Percentiles rank a stretch among this genome's conserved stretches.
Evolutionary conservation across 2,888 invertebrate species (phyloP).

Genomic region (Acrobasis repandana): DNA sequence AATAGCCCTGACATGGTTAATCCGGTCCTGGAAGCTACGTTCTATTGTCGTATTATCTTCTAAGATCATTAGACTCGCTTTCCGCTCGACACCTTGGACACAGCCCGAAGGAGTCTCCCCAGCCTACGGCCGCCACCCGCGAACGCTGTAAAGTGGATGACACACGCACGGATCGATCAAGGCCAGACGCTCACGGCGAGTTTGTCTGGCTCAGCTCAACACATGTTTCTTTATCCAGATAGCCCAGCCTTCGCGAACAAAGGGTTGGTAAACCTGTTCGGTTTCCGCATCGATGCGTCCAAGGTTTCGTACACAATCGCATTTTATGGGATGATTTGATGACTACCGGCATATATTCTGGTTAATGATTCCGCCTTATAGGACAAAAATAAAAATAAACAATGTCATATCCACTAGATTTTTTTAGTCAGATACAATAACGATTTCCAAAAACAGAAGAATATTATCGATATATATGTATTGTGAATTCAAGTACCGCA

Average conservation of each 20-base stretch:
- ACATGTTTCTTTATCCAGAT: constrained; percentile 21
- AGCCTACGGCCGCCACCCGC: constrained; percentile 40
- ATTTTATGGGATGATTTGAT: background rate
- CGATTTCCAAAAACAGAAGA: no score
- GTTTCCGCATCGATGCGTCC: constrained; percentile 8
- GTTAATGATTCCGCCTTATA: background rate
- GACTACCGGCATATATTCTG: background rate
- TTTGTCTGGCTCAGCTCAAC: constrained; percentile 28
- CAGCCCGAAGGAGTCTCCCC: constrained; percentile 41
- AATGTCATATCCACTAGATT: background rate
- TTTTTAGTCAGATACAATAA: background rate
- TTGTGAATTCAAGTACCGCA: no score
- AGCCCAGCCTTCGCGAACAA: constrained; percentile 23
- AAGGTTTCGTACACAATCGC: constrained; percentile 2
- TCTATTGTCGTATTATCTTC: background rate
- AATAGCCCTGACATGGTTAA: no score
- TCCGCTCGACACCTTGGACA: constrained; percentile 30
- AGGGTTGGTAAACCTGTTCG: constrained; percentile 20
- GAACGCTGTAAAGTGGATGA: constrained; percentile 54
- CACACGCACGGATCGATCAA: constrained; percentile 73
- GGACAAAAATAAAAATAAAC: background rate
- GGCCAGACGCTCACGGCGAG: constrained; percentile 53
- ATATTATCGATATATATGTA: no score
- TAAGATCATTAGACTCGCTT: background rate
- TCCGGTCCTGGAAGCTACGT: no score